Base-by-base conservation (phyloP, 2,888 invertebrate species). In the Hypomecis atomaria region DNA sequence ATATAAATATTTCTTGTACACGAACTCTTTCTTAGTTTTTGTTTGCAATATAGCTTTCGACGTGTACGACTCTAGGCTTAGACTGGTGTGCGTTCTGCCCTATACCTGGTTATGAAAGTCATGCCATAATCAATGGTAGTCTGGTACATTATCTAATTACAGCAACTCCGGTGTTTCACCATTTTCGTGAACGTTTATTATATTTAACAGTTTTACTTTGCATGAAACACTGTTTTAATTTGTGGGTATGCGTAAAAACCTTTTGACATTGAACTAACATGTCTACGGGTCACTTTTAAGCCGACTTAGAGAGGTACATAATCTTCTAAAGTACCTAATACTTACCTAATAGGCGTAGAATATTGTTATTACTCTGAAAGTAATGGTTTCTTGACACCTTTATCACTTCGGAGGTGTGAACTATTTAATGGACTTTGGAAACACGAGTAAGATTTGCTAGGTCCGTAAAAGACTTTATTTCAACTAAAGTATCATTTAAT, bases 211-310 rank as follows among this genome's bases (percentile, higher is more conserved):
- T 55, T 55, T 61, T 43, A 50, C 33, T 55, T 55, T 55, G 43
- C 61, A 55, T 50, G 54, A 54, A 60, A 60, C 60, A 47, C 36
- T 7, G 34, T 45, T 40, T 23, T 55, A 43, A 55, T 56, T 38
- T 45, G 9, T 8, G 45, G 11, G 43, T 33, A 56, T 45, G 58
- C 53, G 45, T 48, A 63, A 33, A 59, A 47, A 53, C 57, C 59
- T 59, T 59, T 63, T 55, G 44, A 59, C 63, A 63, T 63, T 63
- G 63, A 44, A 48, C 38, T 59, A 40, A 44, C 54, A 59, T 42
- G 23, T 37, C 38, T n/a, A 38, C 43, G 53, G 59, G 63, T 63
- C 59, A 59, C 33, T 62, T 54, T 53, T 54, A 42, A 54, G 23
- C 58, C 37, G 43, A 47, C 57, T 62, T 58, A 57, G n/a, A 10